Evolutionary conservation across 2,113 vertebrate species (phyloP).

Genomic region (Cricetomys ansorgei): DNA sequence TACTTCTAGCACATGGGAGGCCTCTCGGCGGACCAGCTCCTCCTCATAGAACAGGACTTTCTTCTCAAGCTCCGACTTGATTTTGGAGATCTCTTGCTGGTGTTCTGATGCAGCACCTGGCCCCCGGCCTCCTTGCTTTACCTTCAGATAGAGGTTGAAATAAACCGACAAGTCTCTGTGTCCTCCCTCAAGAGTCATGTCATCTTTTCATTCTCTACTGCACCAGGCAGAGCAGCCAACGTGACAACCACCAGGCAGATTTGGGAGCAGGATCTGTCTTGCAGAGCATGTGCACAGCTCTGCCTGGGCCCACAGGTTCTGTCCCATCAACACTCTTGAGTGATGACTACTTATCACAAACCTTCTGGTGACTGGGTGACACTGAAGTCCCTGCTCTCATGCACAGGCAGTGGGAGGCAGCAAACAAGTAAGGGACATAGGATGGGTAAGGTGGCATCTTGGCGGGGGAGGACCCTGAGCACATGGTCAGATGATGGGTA

Average conservation of each 20-base stretch:
- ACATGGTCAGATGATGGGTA: too few relatives aligned
- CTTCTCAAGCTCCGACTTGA: conserved; percentile 96
- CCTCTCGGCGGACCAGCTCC: conserved; percentile 94
- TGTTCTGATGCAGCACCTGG: conserved; percentile 87
- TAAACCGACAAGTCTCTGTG: accelerated
- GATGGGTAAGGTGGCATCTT: accelerated
- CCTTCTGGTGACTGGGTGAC: background rate
- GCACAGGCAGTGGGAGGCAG: background rate
- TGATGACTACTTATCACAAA: accelerated
- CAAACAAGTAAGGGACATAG: background rate
- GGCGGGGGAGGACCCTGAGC: accelerated
- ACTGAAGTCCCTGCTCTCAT: background rate
- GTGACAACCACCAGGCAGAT: accelerated
- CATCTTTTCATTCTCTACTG: accelerated
- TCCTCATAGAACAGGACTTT: conserved; percentile 97
- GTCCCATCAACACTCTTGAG: background rate
- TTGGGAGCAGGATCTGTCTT: background rate
- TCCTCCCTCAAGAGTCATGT: accelerated
- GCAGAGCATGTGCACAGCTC: accelerated
- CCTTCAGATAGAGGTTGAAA: conserved; percentile 74
- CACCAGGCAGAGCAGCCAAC: accelerated
- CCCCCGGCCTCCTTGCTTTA: conserved; percentile 92
- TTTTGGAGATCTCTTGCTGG: conserved; percentile 94
- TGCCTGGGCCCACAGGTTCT: background rate
- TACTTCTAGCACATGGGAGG: conserved; percentile 92